Evolutionary conservation across 2,797 vertebrate species (phyloP), one percentile per base, ranked within the genome.

Genomic region (Taeniopygia guttata): DNA sequence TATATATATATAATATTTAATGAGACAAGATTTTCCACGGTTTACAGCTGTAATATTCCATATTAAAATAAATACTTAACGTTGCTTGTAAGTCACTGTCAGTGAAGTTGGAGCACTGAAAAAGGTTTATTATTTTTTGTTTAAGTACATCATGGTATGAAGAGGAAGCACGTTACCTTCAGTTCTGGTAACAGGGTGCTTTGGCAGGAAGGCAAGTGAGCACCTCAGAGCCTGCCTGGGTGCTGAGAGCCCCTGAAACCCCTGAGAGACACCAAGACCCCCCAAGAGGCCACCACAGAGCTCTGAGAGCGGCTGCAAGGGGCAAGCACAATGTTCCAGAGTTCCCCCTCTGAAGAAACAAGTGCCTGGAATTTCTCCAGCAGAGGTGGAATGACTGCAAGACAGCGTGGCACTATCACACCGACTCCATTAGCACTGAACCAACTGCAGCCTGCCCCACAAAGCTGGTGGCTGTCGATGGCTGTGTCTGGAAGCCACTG

Each of bases 221-320:
- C 21, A 5, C n/a, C 38, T 19, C 45, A 60, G 59, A 43, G 0
- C 60, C 42, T 58, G 80, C n/a, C 46, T 0, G 1, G 42, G 32
- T 43, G 69, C 62, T 0, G 2, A 72, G 58, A 38, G 26, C 12
- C 56, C 8, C 56, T 0, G 1, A 46, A 20, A 45, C 10, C 45
- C 45, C 22, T 22, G 21, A 25, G 55, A 20, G 43, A 18, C 43
- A 19, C 43, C 43, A 45, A 11, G 43, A 56, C 15, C 22, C 34
- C 7, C 55, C 2, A 7, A 25, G 23, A 17, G 20, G 30, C 45
- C 69, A 30, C 18, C 70, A 68, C 38, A 43, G 45, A 60, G 36
- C 73, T 26, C 51, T 15, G 70, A 52, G 38, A 38, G 40, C 0
- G 0, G 43, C 66, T 45, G 45, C 54, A 36, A 16, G 4, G 10